These are phyloP conservation scores for Myopa tessellatipennis DNA, from an alignment of 2,888 invertebrate species.

Conservation along the genomic window DNA sequence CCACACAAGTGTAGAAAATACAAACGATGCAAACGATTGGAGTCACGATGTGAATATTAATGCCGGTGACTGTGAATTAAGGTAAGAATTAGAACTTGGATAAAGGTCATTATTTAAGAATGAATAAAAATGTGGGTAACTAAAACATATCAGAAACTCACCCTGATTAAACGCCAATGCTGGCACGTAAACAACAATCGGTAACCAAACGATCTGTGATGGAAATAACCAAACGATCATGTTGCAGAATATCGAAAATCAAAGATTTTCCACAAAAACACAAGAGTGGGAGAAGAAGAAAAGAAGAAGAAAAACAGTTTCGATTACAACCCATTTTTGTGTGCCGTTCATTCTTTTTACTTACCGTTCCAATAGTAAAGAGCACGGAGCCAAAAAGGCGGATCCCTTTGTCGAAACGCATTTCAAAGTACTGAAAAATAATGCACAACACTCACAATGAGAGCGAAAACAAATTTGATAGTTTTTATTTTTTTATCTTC, in stretches of 20 bases:
- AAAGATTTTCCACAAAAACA: no score
- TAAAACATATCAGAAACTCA: conserved; percentile 59
- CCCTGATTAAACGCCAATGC: conserved; percentile 85
- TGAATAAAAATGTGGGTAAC: neutral
- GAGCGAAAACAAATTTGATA: neutral
- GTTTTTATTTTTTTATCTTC: no score
- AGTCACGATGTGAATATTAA: conserved; percentile 83
- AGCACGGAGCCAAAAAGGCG: conserved; percentile 78
- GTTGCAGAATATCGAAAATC: neutral
- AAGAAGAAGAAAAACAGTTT: conserved; percentile 10
- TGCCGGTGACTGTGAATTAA: conserved; percentile 70
- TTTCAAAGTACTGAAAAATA: conserved; percentile 76
- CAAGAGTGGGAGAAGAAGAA: neutral
- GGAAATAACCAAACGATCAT: conserved; percentile 13
- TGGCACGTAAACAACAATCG: conserved; percentile 76
- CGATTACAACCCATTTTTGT: neutral
- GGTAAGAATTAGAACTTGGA: neutral
- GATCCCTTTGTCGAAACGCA: conserved; percentile 77
- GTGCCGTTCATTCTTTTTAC: conserved; percentile 55
- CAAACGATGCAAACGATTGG: conserved; percentile 81
- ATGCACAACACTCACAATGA: conserved; percentile 31
- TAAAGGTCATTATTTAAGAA: neutral
- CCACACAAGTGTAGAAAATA: conserved; percentile 92
- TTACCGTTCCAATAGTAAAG: conserved; percentile 77
- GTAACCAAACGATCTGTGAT: conserved; percentile 62